Conservation (phyloP, 2,888 invertebrate genomes). For the Artemia sinica region DNA sequence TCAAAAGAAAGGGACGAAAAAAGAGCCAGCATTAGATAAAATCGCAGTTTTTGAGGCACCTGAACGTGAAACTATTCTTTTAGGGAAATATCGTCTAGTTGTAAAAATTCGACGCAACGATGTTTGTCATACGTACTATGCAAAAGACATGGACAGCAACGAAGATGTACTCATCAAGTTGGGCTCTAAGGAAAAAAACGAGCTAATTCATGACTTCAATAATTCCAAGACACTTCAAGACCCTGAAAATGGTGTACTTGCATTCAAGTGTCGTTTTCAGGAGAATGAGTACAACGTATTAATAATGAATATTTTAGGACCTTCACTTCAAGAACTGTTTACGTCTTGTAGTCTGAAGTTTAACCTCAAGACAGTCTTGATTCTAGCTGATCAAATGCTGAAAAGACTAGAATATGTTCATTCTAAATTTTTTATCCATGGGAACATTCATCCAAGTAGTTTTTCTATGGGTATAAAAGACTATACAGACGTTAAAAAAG, state of each 20-base stretch:
- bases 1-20: too few species aligned
- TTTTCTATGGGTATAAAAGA: background rate
- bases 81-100: too few species aligned
- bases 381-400: slow-evolving; percentile 86
- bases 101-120: too few species aligned
- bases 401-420: slow-evolving; percentile 87
- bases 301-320: slow-evolving; percentile 97
- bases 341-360: slow-evolving; percentile 97
- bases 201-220: too few species aligned
- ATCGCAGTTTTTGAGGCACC: too few species aligned
- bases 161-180: too few species aligned
- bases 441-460: slow-evolving; percentile 57
- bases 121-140: too few species aligned
- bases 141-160: too few species aligned
- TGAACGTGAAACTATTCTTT: too few species aligned
- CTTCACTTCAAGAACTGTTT: slow-evolving; percentile 93
- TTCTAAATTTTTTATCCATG: slow-evolving; percentile 97
- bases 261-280: slow-evolving; percentile 59
- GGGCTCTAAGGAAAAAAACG: too few species aligned
- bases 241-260: slow-evolving; percentile 15
- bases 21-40: too few species aligned
- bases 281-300: slow-evolving; percentile 94
- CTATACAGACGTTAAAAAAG: slow-evolving; percentile 16
- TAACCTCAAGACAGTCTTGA: slow-evolving; percentile 97
- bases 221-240: background rate